Percentiles rank a stretch among this genome's conserved stretches.
These are phyloP conservation scores for Cynopterus sphinx DNA, from an alignment of 2,797 vertebrate genomes.

Conservation along the genomic window DNA sequence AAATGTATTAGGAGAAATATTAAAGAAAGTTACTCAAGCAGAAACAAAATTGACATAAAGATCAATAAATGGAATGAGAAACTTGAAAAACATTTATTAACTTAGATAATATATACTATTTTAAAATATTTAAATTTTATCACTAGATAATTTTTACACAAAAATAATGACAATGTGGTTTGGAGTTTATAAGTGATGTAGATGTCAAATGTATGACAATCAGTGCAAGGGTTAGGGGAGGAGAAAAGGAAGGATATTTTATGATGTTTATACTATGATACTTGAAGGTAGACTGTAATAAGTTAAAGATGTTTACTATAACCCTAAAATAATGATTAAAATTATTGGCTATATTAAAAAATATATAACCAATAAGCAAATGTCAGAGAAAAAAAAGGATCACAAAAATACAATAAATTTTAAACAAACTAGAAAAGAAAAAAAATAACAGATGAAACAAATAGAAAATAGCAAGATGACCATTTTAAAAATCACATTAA, in stretches of 20 bases:
- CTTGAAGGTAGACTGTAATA: background rate
- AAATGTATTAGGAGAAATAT: background rate
- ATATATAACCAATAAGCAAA: background rate
- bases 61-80: background rate
- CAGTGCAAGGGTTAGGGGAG: background rate
- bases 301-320: background rate
- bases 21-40: background rate
- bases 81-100: background rate
- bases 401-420: background rate
- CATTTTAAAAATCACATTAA: background rate
- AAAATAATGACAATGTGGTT: background rate
- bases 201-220: background rate
- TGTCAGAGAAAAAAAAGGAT: background rate
- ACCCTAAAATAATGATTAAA: background rate
- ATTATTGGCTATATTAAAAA: background rate
- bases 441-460: background rate
- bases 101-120: background rate
- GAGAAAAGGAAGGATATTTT: background rate
- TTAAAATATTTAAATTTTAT: background rate
- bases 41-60: background rate
- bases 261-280: background rate
- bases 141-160: background rate
- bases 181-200: background rate
- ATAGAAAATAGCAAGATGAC: background rate
- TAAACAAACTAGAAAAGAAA: background rate